Conservation (phyloP, 2,113 vertebrate species). For the Bubo scandiacus region DNA sequence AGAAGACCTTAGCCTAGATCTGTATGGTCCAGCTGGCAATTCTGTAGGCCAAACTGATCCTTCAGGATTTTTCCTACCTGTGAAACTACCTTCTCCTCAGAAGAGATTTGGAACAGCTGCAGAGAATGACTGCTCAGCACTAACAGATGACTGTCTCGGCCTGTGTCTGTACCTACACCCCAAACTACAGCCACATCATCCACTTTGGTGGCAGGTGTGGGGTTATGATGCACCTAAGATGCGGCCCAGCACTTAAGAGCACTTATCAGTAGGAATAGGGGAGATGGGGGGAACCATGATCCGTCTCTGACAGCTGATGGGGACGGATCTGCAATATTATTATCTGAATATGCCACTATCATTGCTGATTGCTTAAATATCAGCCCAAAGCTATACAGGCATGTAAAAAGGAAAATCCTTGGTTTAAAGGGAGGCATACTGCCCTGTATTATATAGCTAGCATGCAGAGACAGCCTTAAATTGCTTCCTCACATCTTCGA, state of each 20-base stretch:
- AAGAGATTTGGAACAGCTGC: not conserved
- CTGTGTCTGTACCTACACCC: not conserved
- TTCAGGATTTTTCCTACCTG: not conserved
- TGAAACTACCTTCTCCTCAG: not conserved
- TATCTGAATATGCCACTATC: not conserved
- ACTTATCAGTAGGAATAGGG: not conserved
- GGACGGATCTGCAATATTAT: not conserved
- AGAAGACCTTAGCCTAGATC: not conserved
- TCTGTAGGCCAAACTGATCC: not conserved
- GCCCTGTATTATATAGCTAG: not conserved
- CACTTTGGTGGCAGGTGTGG: not conserved
- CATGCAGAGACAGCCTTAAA: not conserved
- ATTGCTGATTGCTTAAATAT: not conserved
- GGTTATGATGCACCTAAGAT: not conserved
- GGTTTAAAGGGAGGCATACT: not conserved
- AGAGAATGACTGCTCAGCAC: not conserved
- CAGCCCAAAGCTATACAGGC: not conserved
- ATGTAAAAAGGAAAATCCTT: not conserved
- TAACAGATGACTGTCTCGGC: not conserved
- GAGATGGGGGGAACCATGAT: fast-evolving
- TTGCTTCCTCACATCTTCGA: not conserved
- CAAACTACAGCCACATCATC: not conserved
- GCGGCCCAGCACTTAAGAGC: not conserved
- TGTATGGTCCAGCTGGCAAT: not conserved
- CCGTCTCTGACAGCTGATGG: not conserved